A percentile compares a stretch with the other conserved stretches of the same genome.
Conservation (phyloP, 2,113 vertebrate species). For the Psittacula cyanocephala region DNA sequence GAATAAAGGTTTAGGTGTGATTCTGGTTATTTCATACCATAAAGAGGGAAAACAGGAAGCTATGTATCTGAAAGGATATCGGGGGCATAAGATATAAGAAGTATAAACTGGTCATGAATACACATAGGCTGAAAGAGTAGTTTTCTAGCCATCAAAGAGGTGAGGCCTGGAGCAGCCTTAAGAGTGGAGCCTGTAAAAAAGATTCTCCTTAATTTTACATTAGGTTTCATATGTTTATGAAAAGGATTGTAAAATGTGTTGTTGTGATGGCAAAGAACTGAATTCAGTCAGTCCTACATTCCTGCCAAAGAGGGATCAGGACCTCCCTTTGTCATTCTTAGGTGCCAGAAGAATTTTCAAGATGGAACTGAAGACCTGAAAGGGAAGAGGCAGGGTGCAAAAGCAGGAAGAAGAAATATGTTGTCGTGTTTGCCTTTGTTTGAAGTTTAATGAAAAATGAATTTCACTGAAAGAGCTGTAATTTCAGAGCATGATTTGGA, state of each 20-base stretch:
- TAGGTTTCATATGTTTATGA: not conserved
- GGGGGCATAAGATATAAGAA: not conserved
- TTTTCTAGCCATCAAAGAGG: not conserved
- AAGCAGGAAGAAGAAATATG: not conserved
- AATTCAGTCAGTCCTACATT: not conserved
- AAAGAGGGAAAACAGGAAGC: not conserved
- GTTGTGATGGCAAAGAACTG: constrained; percentile 2
- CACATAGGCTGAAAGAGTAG: not conserved
- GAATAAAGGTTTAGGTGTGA: not conserved
- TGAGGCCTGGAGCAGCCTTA: not conserved
- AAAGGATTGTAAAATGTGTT: constrained; percentile 46
- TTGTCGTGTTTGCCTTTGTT: not conserved
- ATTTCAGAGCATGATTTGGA: not conserved
- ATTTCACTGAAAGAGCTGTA: not conserved
- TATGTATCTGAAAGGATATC: not conserved
- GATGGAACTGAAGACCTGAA: not conserved
- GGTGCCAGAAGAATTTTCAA: constrained; percentile 20
- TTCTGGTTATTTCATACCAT: not conserved
- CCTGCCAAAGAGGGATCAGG: constrained; percentile 8
- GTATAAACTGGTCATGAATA: not conserved
- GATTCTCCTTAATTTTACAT: not conserved
- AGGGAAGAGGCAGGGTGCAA: not conserved
- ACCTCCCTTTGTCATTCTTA: not conserved
- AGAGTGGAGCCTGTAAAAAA: not conserved
- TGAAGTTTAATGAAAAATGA: not conserved